Evolutionary conservation across 2,888 invertebrate genomes (phyloP).

Genomic region (Caenorhabditis angaria): DNA sequence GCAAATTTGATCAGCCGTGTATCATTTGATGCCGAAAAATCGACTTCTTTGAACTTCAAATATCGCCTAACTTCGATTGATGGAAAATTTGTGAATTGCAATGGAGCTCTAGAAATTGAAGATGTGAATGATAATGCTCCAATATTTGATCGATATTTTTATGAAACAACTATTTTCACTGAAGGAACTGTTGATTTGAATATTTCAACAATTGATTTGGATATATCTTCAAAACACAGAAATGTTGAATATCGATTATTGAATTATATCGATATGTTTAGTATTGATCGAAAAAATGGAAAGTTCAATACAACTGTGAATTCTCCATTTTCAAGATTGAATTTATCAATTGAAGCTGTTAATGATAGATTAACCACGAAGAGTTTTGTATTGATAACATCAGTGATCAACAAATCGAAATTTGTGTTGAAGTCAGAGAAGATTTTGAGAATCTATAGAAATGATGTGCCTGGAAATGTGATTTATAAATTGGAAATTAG

Average conservation of each 20-base stretch:
- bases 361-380: constrained; percentile 7
- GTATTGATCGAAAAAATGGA: constrained; percentile 18
- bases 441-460: constrained; percentile 16
- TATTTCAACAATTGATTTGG: constrained; percentile 18
- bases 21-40: constrained; percentile 21
- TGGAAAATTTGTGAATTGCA: constrained; percentile 6
- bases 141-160: constrained; percentile 13
- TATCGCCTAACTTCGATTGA: constrained; percentile 18
- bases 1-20: constrained; percentile 9
- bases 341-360: constrained; percentile 23
- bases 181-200: constrained; percentile 10
- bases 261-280: constrained; percentile 13
- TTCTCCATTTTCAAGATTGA: constrained; percentile 1
- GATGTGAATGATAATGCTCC: constrained; percentile 46
- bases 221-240: constrained; percentile 12
- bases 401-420: background rate
- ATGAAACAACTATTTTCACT: background rate
- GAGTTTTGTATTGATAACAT: constrained; percentile 19
- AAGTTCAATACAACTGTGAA: background rate
- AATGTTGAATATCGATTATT: constrained; percentile 22
- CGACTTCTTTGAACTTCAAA: constrained; percentile 3
- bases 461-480: constrained; percentile 18
- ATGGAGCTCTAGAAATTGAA: constrained; percentile 6
- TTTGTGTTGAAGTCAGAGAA: constrained; percentile 11
- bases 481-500: constrained; percentile 19